Conservation (phyloP, 2,113 vertebrate species). For the Myrmophylax atrothorax region DNA sequence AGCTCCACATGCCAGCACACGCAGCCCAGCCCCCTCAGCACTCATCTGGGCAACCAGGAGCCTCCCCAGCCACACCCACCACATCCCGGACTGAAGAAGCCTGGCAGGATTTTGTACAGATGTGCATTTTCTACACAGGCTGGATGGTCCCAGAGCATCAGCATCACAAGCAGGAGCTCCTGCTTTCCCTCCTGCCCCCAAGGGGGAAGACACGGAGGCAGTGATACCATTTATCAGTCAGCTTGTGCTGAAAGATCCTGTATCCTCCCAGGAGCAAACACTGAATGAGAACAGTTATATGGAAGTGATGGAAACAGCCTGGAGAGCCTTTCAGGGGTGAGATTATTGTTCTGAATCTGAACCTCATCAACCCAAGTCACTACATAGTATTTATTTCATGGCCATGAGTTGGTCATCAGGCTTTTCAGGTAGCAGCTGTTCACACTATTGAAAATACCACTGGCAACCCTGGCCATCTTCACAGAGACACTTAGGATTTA, state of each 20-base stretch:
- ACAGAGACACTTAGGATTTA: neutral
- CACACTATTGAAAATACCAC: neutral
- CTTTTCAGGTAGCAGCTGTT: constrained; percentile 1
- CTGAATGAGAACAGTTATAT: neutral
- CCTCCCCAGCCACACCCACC: rapidly evolving
- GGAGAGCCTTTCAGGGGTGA: neutral
- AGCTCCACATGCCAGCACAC: neutral
- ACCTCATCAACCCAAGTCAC: neutral
- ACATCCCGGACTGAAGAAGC: neutral
- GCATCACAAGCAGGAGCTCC: neutral
- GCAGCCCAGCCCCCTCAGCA: neutral
- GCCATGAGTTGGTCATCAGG: neutral
- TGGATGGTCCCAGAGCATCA: neutral
- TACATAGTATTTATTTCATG: neutral
- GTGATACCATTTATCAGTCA: neutral
- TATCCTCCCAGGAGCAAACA: neutral
- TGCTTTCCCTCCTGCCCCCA: neutral
- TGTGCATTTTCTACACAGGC: neutral
- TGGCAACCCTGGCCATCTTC: neutral
- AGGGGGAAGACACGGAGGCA: neutral
- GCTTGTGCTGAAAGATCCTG: neutral
- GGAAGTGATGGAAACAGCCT: neutral
- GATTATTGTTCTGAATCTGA: neutral
- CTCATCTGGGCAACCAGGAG: neutral
- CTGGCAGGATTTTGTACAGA: neutral